Evolutionary conservation across 1,140 invertebrate genomes (phyloP).

Genomic region (Pomacea maculata): DNA sequence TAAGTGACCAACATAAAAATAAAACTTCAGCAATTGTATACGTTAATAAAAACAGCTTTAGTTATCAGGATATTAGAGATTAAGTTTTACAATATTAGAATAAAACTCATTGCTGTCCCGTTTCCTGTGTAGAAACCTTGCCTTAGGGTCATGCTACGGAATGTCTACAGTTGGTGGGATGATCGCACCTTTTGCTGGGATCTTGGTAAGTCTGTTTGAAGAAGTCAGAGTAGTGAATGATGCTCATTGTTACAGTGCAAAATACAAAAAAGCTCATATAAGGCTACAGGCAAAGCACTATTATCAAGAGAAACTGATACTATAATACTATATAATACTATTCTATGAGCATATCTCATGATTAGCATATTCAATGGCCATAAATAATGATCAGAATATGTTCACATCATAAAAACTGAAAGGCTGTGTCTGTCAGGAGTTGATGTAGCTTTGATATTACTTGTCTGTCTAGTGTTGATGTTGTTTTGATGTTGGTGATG

Average conservation of each 20-base stretch:
- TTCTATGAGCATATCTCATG: not conserved
- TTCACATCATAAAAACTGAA: not conserved
- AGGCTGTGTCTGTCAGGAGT: not conserved
- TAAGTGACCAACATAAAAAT: not conserved
- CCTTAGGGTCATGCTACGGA: constrained; percentile 36
- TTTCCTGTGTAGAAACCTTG: constrained; percentile 30
- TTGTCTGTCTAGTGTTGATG: not conserved
- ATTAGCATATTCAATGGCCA: not conserved
- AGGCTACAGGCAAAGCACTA: no score
- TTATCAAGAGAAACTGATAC: no score
- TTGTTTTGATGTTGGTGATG: not conserved
- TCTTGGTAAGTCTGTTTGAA: constrained; percentile 35
- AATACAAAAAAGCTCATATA: no score
- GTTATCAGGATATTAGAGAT: not conserved
- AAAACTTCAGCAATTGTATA: no score
- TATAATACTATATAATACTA: no score
- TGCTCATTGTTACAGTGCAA: not conserved
- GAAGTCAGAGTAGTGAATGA: no score
- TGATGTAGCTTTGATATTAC: not conserved
- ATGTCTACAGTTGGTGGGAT: constrained; percentile 38
- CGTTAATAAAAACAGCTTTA: not conserved
- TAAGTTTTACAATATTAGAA: no score
- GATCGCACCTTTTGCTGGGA: constrained; percentile 39
- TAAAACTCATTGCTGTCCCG: no score
- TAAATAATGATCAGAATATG: no score